Evolutionary conservation across 2,888 invertebrate species (phyloP).

Genomic region (Oscheius myriophilus): DNA sequence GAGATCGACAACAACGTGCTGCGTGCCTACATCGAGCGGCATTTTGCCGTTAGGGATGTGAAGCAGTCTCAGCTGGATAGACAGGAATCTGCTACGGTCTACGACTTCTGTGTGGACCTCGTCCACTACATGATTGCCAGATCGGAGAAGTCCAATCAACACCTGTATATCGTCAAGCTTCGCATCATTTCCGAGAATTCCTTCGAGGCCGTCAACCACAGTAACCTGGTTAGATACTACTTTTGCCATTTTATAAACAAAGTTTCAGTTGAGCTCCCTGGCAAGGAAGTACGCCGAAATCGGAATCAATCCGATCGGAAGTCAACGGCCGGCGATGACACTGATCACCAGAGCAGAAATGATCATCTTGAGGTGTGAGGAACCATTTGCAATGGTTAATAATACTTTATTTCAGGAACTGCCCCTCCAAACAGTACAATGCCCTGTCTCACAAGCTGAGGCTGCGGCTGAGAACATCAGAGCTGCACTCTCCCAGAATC

Average conservation of each 20-base stretch:
- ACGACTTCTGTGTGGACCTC: slow-evolving; percentile 32
- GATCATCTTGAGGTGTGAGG: slow-evolving; percentile 2
- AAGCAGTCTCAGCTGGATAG: neutral
- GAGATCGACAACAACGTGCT: slow-evolving; percentile 46
- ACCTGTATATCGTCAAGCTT: slow-evolving; percentile 36
- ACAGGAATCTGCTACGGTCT: slow-evolving; percentile 18
- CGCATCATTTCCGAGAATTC: slow-evolving; percentile 22
- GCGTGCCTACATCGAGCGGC: slow-evolving; percentile 40
- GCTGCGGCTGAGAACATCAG: slow-evolving; percentile 22
- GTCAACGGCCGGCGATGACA: neutral
- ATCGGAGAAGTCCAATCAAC: slow-evolving; percentile 25
- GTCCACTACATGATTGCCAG: slow-evolving; percentile 22
- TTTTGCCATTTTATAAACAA: neutral
- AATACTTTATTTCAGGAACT: slow-evolving; percentile 16
- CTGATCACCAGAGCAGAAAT: slow-evolving; percentile 30
- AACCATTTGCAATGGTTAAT: neutral
- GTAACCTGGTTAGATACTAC: slow-evolving; percentile 16
- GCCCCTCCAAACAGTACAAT: slow-evolving; percentile 30
- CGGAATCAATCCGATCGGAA: slow-evolving; percentile 31
- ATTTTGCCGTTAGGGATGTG: slow-evolving; percentile 29
- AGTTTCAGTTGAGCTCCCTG: neutral
- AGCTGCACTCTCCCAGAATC: slow-evolving; percentile 12
- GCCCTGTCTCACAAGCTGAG: slow-evolving; percentile 27
- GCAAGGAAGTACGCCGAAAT: neutral
- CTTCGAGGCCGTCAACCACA: slow-evolving; percentile 23